Evolutionary conservation across 2,888 invertebrate species (phyloP).

Genomic region (Margaritifera margaritifera): DNA sequence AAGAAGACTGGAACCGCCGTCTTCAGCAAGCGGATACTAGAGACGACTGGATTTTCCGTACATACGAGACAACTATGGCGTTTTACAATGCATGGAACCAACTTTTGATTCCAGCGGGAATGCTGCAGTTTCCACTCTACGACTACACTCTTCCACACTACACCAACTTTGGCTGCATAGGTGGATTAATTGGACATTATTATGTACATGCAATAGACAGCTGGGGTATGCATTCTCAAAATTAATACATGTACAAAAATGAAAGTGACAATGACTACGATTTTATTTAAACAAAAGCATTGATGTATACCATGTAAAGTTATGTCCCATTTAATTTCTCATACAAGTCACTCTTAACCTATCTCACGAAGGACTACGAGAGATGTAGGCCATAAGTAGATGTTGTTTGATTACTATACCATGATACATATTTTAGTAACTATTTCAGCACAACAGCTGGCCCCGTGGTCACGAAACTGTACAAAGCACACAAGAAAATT

Average conservation of each 20-base stretch:
- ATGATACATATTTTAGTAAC: no score
- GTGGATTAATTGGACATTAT: constrained; percentile 54
- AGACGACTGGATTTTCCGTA: constrained; percentile 46
- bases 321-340: no score
- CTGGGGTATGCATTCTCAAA: constrained; percentile 48
- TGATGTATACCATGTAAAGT: no score
- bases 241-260: background rate
- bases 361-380: no score
- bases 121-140: constrained; percentile 66
- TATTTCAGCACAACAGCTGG: no score
- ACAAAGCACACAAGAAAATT: no score
- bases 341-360: no score
- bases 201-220: constrained; percentile 59
- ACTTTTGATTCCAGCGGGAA: constrained; percentile 62
- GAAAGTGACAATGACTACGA: background rate
- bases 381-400: no score
- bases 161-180: constrained; percentile 65
- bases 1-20: constrained; percentile 56
- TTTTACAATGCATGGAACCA: constrained; percentile 63
- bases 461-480: no score
- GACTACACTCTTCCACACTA: constrained; percentile 56
- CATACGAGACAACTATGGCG: constrained; percentile 47
- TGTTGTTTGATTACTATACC: no score
- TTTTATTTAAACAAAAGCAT: background rate
- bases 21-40: constrained; percentile 44